phyloP scores from a whole-genome alignment of 2,888 invertebrate species.

The Notodonta dromedarius region DNA sequence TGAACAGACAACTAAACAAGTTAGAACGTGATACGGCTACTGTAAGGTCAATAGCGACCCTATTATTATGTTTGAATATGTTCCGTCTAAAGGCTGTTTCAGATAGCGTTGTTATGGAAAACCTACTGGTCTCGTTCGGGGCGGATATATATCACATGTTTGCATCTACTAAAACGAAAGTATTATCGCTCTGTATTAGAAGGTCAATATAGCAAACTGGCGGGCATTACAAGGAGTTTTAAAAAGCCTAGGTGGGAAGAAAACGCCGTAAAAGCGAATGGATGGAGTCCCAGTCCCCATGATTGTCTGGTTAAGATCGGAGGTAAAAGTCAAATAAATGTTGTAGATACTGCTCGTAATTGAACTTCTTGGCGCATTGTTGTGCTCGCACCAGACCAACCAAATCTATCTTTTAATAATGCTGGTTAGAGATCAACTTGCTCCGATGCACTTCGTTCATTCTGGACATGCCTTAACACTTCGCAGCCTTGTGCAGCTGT shows the following conservation, averaged over 20 bases:
- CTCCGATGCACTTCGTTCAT: neutral
- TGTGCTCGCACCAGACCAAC: no score
- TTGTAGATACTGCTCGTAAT: neutral
- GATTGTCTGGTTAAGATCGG: neutral
- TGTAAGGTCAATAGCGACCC: conserved; percentile 28
- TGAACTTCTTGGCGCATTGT: no score
- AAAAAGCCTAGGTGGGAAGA: no score
- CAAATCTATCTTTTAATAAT: no score
- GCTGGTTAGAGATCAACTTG: no score
- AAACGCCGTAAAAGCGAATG: no score
- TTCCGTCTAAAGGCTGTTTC: neutral
- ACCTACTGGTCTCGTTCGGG: no score
- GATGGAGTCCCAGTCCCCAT: neutral
- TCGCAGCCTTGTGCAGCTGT: conserved; percentile 27
- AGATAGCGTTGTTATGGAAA: neutral
- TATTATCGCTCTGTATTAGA: no score
- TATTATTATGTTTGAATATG: conserved; percentile 16
- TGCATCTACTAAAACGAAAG: no score
- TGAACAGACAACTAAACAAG: conserved; percentile 24
- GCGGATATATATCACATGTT: no score
- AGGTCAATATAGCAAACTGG: no score
- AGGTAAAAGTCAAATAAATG: neutral
- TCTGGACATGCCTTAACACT: neutral
- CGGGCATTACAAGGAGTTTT: no score
- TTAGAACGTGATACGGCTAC: conserved; percentile 23